Percentiles rank a stretch among this genome's conserved stretches.
Evolutionary conservation across 1,140 invertebrate genomes (phyloP).

Genomic region (Aethina tumida): DNA sequence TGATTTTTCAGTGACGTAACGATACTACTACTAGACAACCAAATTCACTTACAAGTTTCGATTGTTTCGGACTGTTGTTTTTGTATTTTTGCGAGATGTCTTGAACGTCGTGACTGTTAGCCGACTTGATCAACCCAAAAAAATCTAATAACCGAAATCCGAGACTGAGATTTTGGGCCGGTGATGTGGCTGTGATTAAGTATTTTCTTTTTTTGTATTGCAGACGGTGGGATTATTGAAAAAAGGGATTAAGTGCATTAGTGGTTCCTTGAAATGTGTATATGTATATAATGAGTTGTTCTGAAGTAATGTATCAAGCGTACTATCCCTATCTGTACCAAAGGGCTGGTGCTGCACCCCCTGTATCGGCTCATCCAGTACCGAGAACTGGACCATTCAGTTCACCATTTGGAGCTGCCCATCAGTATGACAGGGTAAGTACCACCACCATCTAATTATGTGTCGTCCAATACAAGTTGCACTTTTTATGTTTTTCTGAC

Average conservation of each 20-base stretch:
- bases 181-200: constrained; percentile 5
- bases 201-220: not conserved
- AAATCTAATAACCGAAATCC: not conserved
- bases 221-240: constrained; percentile 2
- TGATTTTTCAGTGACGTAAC: constrained; percentile 21
- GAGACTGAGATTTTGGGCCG: constrained; percentile 5
- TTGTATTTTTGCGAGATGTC: constrained; percentile 7
- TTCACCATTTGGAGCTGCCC: constrained; percentile 35
- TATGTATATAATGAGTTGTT: constrained; percentile 43
- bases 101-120: constrained; percentile 1
- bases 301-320: constrained; percentile 48
- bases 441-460: too few species aligned
- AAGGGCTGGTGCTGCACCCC: constrained; percentile 37
- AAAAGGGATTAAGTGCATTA: constrained; percentile 8
- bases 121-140: constrained; percentile 3
- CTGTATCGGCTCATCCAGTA: constrained; percentile 35
- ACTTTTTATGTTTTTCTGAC: too few species aligned
- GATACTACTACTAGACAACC: constrained; percentile 1
- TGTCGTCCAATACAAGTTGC: too few species aligned
- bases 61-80: not conserved
- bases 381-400: constrained; percentile 34
- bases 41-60: constrained; percentile 1
- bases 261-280: constrained; percentile 23
- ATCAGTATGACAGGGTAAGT: constrained; percentile 44
- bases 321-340: constrained; percentile 48